These are phyloP conservation scores for Eriocheir sinensis DNA, from an alignment of 1,140 invertebrate species.

Conservation along the genomic window DNA sequence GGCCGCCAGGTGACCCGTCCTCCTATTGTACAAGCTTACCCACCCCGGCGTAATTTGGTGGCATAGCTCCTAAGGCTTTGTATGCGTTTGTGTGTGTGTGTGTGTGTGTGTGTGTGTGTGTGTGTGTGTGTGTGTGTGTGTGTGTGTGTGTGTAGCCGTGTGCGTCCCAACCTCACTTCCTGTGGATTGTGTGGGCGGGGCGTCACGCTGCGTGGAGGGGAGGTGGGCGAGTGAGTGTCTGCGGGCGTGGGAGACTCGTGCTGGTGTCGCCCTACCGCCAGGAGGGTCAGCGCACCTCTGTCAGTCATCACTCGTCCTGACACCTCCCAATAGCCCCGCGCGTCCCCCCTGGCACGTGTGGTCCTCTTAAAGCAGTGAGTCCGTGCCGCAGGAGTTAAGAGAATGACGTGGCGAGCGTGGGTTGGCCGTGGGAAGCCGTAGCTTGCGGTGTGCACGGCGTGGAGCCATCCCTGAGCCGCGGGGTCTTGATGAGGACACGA, in stretches of 20 bases:
- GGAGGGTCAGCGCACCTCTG: not conserved
- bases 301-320: not conserved
- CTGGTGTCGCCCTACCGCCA: not conserved
- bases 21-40: too few species aligned
- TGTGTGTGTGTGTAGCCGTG: not conserved
- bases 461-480: not conserved
- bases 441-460: not conserved
- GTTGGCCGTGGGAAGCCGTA: not conserved
- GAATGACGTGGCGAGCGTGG: not conserved
- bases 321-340: not conserved
- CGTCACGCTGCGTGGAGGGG: not conserved
- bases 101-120: constrained; percentile 17
- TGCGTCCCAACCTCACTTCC: not conserved
- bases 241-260: not conserved
- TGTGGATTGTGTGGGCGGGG: not conserved
- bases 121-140: constrained; percentile 22
- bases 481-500: not conserved
- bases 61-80: not conserved
- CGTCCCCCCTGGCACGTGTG: not conserved
- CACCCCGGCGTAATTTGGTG: not conserved
- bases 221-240: not conserved
- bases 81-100: not conserved
- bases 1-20: not conserved
- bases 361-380: not conserved
- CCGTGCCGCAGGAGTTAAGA: not conserved